phyloP scores from a whole-genome alignment of 2,888 invertebrate species.

The Emmelina monodactyla region DNA sequence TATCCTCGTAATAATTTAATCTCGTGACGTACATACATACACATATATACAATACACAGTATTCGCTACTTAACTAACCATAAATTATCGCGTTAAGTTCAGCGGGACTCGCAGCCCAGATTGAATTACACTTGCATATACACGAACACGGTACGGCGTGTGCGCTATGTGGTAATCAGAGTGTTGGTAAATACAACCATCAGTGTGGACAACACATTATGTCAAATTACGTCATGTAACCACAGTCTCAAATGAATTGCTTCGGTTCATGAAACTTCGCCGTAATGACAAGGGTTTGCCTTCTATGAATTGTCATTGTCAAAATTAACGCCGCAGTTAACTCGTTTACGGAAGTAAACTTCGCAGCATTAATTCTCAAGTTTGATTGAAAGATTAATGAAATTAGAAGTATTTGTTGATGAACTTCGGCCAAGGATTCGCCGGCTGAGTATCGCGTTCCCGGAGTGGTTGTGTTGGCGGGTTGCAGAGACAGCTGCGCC shows the following conservation, averaged over 20 bases:
- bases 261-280: no score
- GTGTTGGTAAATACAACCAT: background rate
- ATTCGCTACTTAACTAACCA: conserved; percentile 30
- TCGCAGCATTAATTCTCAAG: background rate
- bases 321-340: no score
- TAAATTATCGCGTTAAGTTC: conserved; percentile 30
- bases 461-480: no score
- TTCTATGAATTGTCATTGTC: no score
- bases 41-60: conserved; percentile 24
- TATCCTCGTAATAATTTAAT: conserved; percentile 21
- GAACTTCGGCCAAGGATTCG: no score
- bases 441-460: no score
- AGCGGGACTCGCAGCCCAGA: conserved; percentile 22
- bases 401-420: conserved; percentile 7
- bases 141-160: background rate
- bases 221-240: no score
- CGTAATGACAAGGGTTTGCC: no score
- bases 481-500: no score
- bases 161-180: background rate
- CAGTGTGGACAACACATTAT: background rate
- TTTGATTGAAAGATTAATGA: background rate
- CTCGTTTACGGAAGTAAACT: no score
- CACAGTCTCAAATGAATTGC: no score
- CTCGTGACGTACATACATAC: conserved; percentile 26
- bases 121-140: conserved; percentile 18